phyloP scores from a whole-genome alignment of 1,140 invertebrate genomes.

The Latrodectus geometricus region DNA sequence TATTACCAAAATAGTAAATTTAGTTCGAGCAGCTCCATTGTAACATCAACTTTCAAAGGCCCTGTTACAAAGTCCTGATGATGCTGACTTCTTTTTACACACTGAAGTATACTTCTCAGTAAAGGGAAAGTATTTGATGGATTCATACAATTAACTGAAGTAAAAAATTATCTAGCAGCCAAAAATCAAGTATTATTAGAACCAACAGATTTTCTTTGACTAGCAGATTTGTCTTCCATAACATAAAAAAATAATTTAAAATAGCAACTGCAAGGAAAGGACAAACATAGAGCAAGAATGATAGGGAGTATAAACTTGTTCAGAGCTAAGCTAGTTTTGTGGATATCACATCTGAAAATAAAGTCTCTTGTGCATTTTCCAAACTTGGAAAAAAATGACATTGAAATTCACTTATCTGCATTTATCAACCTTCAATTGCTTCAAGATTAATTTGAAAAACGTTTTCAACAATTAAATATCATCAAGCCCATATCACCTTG shows the following conservation, averaged over 20 bases:
- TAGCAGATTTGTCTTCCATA: too few species aligned
- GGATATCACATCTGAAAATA: conserved; percentile 26
- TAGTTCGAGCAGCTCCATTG: conserved; percentile 3
- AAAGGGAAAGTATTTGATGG: too few species aligned
- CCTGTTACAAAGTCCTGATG: background rate
- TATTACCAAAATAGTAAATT: conserved; percentile 16
- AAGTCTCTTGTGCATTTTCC: conserved; percentile 18
- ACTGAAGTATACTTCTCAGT: too few species aligned
- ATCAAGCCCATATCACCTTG: background rate
- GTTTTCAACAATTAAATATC: conserved; percentile 13
- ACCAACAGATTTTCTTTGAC: too few species aligned
- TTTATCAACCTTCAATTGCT: background rate
- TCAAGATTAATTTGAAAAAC: background rate
- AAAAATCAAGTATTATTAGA: too few species aligned
- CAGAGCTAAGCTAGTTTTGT: conserved; percentile 28
- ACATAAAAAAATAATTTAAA: conserved; percentile 9
- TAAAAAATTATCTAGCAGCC: too few species aligned
- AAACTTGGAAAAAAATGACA: background rate
- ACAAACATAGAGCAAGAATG: background rate
- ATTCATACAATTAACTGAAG: too few species aligned
- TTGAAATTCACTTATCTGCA: background rate
- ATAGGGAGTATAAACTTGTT: background rate
- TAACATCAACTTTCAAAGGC: background rate
- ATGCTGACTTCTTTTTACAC: background rate
- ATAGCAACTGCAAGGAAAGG: conserved; percentile 12